These are phyloP conservation scores for Tympanuchus pallidicinctus DNA, from an alignment of 2,113 vertebrate species.

Conservation along the genomic window DNA sequence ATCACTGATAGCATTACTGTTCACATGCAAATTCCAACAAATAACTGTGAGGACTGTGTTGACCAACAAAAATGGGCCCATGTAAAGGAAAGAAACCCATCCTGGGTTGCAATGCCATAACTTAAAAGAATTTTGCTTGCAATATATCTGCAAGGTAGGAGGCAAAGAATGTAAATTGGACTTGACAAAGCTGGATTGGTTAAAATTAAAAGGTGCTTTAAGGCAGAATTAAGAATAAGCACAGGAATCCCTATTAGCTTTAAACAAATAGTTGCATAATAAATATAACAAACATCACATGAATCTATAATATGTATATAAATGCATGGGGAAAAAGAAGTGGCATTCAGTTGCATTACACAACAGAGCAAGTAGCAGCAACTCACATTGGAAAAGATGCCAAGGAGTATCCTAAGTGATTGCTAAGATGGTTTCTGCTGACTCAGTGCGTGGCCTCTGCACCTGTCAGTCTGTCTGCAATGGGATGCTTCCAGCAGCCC, in stretches of 20 bases:
- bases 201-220: neutral
- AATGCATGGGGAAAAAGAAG: neutral
- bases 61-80: neutral
- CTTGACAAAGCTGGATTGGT: neutral
- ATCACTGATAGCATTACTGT: neutral
- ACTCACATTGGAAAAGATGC: neutral
- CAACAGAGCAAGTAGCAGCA: neutral
- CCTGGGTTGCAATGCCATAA: neutral
- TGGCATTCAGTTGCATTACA: neutral
- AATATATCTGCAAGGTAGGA: neutral
- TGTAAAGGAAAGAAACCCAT: neutral
- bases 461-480: neutral
- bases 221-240: neutral
- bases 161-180: neutral
- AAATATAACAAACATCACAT: neutral
- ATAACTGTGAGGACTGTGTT: neutral
- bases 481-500: neutral
- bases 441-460: neutral
- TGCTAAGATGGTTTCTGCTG: neutral
- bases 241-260: neutral
- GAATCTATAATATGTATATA: neutral
- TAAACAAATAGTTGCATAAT: neutral
- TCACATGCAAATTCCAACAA: neutral
- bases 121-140: neutral
- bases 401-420: neutral